These are phyloP conservation scores for Balaeniceps rex DNA, from an alignment of 2,113 vertebrate genomes.

Conservation along the genomic window DNA sequence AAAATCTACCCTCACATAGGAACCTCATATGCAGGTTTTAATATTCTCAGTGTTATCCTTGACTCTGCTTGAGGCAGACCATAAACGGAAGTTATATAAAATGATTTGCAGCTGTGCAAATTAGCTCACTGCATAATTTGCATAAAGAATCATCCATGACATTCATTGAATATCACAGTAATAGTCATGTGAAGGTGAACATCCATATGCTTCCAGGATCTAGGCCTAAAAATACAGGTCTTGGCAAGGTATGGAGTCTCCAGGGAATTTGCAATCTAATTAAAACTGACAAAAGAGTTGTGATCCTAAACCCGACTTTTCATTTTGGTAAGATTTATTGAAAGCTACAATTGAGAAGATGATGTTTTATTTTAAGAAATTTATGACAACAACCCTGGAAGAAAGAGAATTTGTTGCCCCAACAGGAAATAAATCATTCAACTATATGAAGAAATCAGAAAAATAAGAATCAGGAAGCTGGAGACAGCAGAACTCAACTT, in stretches of 20 bases:
- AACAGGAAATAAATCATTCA: constrained; percentile 34
- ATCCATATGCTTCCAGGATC: neutral
- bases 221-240: neutral
- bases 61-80: neutral
- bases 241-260: neutral
- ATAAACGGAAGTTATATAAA: neutral
- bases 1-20: neutral
- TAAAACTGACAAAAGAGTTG: neutral
- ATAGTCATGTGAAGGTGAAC: neutral
- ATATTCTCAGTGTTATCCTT: neutral
- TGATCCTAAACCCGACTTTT: neutral
- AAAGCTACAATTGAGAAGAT: neutral
- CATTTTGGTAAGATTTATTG: neutral
- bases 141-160: neutral
- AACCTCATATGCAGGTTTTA: neutral
- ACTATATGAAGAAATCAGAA: constrained; percentile 1
- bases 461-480: neutral
- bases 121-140: neutral
- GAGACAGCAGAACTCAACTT: neutral
- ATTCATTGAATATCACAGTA: neutral
- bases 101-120: neutral
- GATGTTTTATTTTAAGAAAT: neutral
- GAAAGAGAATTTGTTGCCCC: neutral
- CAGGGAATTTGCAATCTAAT: neutral
- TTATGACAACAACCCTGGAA: constrained; percentile 14